A percentile compares a stretch with the other conserved stretches of the same genome.
Evolutionary conservation across 2,113 vertebrate genomes (phyloP).

Genomic region (Ariopsis seemanni): DNA sequence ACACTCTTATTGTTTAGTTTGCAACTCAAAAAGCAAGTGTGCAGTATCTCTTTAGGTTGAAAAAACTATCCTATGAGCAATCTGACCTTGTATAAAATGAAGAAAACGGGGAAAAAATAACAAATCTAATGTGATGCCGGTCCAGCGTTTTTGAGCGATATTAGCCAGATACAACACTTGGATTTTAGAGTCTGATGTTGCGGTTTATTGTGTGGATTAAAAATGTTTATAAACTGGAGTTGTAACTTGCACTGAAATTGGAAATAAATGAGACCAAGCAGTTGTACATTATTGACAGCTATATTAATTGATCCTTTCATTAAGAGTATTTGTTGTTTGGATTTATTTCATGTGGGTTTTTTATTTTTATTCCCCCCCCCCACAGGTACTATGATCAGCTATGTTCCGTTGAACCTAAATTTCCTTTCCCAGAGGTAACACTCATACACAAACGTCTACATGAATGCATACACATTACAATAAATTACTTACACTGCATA

Average conservation of each 20-base stretch:
- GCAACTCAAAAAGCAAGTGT: too few species aligned
- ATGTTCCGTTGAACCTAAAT: conserved; percentile 93
- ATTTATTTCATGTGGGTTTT: neutral
- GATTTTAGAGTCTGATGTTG: neutral
- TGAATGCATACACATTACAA: neutral
- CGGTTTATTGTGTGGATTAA: neutral
- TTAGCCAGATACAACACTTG: neutral
- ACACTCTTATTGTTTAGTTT: too few species aligned
- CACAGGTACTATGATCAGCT: conserved; percentile 95
- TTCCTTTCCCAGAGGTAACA: conserved; percentile 94
- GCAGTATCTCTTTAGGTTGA: too few species aligned
- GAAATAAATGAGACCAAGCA: neutral
- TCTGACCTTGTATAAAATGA: neutral
- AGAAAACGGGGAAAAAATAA: neutral
- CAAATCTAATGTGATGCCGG: neutral
- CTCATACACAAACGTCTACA: neutral
- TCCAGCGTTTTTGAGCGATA: neutral
- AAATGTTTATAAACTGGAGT: neutral
- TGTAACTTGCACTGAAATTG: neutral
- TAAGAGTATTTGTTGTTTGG: neutral
- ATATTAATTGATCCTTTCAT: neutral
- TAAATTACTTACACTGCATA: neutral
- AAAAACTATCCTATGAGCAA: neutral
- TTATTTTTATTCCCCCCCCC: neutral
- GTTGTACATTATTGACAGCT: neutral